Percentiles rank a stretch among this genome's conserved stretches.
Evolutionary conservation across 2,113 vertebrate genomes (phyloP).

Genomic region (Pterocles burchelli): DNA sequence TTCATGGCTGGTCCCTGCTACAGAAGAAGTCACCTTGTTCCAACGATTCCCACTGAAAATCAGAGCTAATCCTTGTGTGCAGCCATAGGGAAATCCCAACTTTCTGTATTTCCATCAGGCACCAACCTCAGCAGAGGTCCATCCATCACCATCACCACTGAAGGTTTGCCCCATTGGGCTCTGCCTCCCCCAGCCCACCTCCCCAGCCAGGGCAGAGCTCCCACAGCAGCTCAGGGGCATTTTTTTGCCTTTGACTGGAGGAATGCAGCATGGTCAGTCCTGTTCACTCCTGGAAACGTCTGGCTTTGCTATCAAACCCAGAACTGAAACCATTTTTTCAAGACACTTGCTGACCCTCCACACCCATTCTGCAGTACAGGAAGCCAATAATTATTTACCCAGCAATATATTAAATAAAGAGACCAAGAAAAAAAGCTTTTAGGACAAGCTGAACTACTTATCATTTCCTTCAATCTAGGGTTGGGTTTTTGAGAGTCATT

Average conservation of each 20-base stretch:
- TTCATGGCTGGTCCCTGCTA: rapidly evolving
- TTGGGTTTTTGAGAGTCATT: conserved; percentile 24
- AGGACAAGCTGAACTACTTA: not conserved
- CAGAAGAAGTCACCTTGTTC: not conserved
- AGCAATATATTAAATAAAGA: not conserved
- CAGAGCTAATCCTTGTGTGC: rapidly evolving
- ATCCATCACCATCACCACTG: rapidly evolving
- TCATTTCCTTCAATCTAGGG: conserved; percentile 1
- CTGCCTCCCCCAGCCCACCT: not conserved
- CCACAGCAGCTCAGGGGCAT: not conserved
- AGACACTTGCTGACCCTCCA: not conserved
- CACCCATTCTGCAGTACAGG: not conserved
- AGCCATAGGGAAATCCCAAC: not conserved
- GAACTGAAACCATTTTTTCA: not conserved
- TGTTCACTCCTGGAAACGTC: not conserved
- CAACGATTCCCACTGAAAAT: not conserved
- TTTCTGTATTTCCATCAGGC: rapidly evolving
- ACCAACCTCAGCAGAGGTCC: not conserved
- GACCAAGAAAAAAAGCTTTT: not conserved
- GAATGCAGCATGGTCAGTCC: not conserved
- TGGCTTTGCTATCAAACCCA: not conserved
- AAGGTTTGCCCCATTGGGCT: not conserved
- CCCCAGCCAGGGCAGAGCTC: not conserved
- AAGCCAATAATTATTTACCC: conserved; percentile 32
- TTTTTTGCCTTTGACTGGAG: not conserved